A percentile compares a stretch with the other conserved stretches of the same genome.
Conservation (phyloP, 2,888 invertebrate species). For the Synergus laeviventris region DNA sequence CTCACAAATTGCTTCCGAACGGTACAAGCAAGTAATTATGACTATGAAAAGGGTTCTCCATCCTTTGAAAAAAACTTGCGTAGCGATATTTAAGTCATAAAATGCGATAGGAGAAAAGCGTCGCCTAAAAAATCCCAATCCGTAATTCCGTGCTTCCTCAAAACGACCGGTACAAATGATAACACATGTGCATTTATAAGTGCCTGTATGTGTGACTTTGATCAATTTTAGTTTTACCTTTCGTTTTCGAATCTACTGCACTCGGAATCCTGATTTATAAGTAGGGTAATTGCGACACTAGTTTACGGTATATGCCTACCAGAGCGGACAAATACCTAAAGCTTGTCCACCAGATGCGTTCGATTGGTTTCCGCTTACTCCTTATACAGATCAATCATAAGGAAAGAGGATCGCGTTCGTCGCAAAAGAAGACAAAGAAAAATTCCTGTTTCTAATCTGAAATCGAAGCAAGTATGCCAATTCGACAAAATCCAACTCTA, state of each 20-base stretch:
- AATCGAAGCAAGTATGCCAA: too few species aligned
- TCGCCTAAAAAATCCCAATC: neutral
- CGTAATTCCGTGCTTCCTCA: conserved; percentile 2
- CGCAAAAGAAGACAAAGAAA: too few species aligned
- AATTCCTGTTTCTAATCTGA: too few species aligned
- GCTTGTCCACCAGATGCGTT: conserved; percentile 28
- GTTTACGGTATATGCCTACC: conserved; percentile 26
- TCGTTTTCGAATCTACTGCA: conserved; percentile 35
- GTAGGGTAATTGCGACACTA: conserved; percentile 29
- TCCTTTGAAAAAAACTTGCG: neutral
- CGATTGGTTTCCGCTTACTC: conserved; percentile 22
- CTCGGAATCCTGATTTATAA: conserved; percentile 21
- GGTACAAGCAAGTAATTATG: neutral
- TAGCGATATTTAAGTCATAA: neutral
- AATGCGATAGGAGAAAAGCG: neutral
- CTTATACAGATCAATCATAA: neutral
- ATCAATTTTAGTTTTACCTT: conserved; percentile 39
- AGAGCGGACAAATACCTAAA: conserved; percentile 21
- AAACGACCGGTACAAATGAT: neutral
- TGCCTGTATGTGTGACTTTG: conserved; percentile 10
- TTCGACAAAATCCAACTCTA: too few species aligned
- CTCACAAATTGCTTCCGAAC: neutral
- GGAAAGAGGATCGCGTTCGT: neutral
- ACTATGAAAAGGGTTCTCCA: neutral
- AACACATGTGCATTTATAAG: neutral